Percentiles rank a stretch among this genome's conserved stretches.
Evolutionary conservation across 1,140 invertebrate genomes (phyloP).

Genomic region (Bombus balteatus): DNA sequence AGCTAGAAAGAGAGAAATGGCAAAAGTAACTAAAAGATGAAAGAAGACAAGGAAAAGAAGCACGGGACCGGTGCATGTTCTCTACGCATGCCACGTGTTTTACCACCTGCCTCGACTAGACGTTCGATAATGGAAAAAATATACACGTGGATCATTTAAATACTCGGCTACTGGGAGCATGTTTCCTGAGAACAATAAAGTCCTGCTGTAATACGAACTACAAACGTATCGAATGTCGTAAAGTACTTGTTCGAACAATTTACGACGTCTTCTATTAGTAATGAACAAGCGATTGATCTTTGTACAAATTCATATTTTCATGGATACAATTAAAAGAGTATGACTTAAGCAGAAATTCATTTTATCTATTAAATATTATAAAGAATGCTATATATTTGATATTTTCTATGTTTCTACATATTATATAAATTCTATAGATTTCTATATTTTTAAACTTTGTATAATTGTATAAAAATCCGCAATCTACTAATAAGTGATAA

Average conservation of each 20-base stretch:
- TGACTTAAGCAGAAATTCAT: no score
- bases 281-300: no score
- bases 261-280: neutral
- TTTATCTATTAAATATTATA: no score
- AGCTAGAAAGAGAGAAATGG: neutral
- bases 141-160: conserved; percentile 35
- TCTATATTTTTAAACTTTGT: no score
- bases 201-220: neutral
- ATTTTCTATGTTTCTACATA: no score
- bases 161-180: neutral
- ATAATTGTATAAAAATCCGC: no score
- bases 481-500: neutral
- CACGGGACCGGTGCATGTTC: conserved; percentile 60
- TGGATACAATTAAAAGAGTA: no score
- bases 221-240: neutral
- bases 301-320: no score
- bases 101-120: conserved; percentile 74
- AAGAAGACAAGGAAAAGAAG: conserved; percentile 31
- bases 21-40: conserved; percentile 19
- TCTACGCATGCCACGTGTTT: conserved; percentile 76
- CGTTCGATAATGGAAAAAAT: conserved; percentile 58
- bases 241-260: neutral
- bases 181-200: neutral
- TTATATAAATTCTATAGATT: no score
- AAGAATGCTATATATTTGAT: no score